These are phyloP conservation scores for Nesometra sesokonis DNA, from an alignment of 35 echinoderm and acorn worm genomes.

Conservation along the genomic window DNA sequence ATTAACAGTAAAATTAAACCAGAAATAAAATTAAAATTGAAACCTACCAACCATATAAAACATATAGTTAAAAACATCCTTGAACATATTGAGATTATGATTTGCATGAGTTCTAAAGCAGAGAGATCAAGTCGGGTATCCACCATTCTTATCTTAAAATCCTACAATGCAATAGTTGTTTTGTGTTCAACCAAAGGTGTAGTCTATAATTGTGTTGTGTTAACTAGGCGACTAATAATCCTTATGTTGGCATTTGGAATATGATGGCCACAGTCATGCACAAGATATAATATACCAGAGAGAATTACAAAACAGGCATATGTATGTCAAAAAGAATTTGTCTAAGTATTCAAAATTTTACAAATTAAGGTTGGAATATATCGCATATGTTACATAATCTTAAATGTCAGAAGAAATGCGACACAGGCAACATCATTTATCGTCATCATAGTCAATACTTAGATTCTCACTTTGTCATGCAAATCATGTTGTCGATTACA, in stretches of 20 bases:
- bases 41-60: no score
- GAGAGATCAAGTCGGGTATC: no score
- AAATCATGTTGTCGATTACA: background rate
- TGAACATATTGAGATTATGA: no score
- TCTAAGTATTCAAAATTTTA: background rate
- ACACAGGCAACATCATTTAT: background rate
- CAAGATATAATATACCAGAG: background rate
- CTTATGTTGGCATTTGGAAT: background rate
- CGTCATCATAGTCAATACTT: background rate
- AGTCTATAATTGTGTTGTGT: background rate
- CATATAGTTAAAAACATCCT: no score
- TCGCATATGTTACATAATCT: background rate
- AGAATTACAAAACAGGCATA: background rate
- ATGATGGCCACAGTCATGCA: background rate
- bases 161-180: no score
- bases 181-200: no score
- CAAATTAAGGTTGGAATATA: background rate
- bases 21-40: no score
- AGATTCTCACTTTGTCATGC: background rate
- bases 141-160: no score
- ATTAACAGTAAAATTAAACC: no score
- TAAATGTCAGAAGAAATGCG: background rate
- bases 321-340: background rate
- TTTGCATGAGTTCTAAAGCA: no score
- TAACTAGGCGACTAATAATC: background rate